Percentiles rank a stretch among this genome's conserved stretches.
Evolutionary conservation across 2,888 invertebrate genomes (phyloP).

Genomic region (Netelia fuscicornis): DNA sequence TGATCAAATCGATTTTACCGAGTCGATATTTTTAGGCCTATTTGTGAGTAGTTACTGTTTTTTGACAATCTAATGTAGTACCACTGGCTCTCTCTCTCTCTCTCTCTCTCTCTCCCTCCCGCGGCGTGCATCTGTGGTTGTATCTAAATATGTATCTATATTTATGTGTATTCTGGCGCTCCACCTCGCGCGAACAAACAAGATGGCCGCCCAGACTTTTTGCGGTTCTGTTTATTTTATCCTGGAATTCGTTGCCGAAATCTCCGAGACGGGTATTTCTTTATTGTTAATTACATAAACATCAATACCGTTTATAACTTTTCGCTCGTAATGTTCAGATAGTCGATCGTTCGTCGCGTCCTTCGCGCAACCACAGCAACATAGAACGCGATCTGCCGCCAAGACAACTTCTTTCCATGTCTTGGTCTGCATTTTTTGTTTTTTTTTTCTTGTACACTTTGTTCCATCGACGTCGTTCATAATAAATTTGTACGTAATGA

Average conservation of each 20-base stretch:
- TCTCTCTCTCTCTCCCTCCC: neutral
- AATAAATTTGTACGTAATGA: no score
- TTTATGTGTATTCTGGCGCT: conserved; percentile 7
- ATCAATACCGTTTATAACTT: conserved; percentile 3
- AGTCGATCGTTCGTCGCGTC: neutral
- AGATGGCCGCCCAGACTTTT: conserved; percentile 77
- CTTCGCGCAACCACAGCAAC: neutral
- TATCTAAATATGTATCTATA: neutral
- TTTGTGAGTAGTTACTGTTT: conserved; percentile 28
- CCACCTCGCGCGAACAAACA: conserved; percentile 72
- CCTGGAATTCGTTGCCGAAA: conserved; percentile 55
- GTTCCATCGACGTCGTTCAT: no score
- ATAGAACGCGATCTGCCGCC: neutral
- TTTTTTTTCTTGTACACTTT: no score
- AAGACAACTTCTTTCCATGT: neutral
- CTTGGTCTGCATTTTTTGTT: no score
- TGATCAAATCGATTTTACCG: conserved; percentile 8
- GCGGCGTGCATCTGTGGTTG: neutral
- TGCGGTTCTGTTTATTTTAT: conserved; percentile 77
- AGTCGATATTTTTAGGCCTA: conserved; percentile 11
- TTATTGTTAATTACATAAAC: neutral
- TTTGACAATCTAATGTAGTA: conserved; percentile 1
- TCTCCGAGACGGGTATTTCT: neutral
- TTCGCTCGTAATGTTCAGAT: neutral
- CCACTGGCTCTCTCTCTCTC: neutral